Evolutionary conservation across 2,113 vertebrate genomes (phyloP).

Genomic region (Sula dactylatra): DNA sequence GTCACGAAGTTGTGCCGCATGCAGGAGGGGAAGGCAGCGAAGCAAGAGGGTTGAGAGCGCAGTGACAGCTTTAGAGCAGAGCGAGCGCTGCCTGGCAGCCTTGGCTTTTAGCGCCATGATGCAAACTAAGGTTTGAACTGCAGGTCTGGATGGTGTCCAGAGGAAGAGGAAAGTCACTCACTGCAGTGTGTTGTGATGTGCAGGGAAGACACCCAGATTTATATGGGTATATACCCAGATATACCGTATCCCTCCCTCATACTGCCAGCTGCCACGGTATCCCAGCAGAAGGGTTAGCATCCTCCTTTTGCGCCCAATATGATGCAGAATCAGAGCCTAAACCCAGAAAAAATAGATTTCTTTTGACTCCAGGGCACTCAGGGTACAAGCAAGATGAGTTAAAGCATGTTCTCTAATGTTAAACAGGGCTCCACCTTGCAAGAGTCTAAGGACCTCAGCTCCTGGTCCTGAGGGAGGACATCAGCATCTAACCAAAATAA

Average conservation of each 20-base stretch:
- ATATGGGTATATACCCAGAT: rapidly evolving
- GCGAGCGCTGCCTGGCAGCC: not conserved
- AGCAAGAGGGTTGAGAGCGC: not conserved
- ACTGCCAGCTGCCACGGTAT: not conserved
- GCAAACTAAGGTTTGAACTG: not conserved
- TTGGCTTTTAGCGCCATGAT: rapidly evolving
- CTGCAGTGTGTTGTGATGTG: rapidly evolving
- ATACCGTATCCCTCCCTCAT: rapidly evolving
- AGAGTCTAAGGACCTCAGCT: not conserved
- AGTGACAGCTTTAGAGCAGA: not conserved
- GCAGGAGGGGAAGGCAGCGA: not conserved
- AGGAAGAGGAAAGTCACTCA: not conserved
- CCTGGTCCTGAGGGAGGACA: not conserved
- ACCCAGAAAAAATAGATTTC: not conserved
- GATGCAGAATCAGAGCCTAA: not conserved
- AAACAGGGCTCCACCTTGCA: not conserved
- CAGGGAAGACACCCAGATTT: not conserved
- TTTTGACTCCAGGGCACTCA: not conserved
- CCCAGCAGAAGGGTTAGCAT: not conserved
- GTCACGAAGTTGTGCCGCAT: not conserved
- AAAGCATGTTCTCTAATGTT: not conserved
- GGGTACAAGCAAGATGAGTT: no score
- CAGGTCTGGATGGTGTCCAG: not conserved
- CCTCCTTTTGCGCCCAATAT: rapidly evolving
- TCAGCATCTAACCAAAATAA: not conserved